Evolutionary conservation across 2,888 invertebrate genomes (phyloP).

Genomic region (Scaptomyza parva): DNA sequence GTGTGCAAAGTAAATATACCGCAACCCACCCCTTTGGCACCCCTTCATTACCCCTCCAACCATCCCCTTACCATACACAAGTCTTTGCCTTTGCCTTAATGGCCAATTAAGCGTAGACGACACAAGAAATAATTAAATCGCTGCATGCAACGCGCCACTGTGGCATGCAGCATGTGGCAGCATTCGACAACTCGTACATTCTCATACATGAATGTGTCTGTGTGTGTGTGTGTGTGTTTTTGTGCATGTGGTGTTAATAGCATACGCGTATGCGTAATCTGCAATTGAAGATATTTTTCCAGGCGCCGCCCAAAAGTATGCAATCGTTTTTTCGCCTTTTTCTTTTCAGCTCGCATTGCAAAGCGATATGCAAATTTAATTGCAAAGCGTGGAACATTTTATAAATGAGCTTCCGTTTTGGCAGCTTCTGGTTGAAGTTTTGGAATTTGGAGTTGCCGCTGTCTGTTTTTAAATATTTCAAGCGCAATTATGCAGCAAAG

Average conservation of each 20-base stretch:
- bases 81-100: slow-evolving; percentile 73
- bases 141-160: slow-evolving; percentile 70
- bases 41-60: background rate
- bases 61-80: background rate
- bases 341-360: background rate
- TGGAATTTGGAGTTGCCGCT: slow-evolving; percentile 5
- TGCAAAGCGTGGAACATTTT: slow-evolving; percentile 33
- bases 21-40: background rate
- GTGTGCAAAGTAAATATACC: slow-evolving; percentile 58
- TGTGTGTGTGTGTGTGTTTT: background rate
- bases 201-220: background rate
- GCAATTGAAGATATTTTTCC: slow-evolving; percentile 26
- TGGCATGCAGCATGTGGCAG: slow-evolving; percentile 22
- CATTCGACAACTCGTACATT: slow-evolving; percentile 6
- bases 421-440: background rate
- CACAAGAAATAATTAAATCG: slow-evolving; percentile 84
- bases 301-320: slow-evolving; percentile 55
- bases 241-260: slow-evolving; percentile 54
- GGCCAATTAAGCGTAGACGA: slow-evolving; percentile 85
- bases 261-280: slow-evolving; percentile 56
- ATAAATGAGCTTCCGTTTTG: slow-evolving; percentile 49
- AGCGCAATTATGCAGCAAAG: slow-evolving; percentile 73
- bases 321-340: slow-evolving; percentile 27
- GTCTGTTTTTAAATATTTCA: slow-evolving; percentile 63
- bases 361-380: slow-evolving; percentile 21